Evolutionary conservation across 1,140 invertebrate genomes (phyloP), one percentile per base, ranked within the genome.

Genomic region (Ptiloglossa arizonensis): DNA sequence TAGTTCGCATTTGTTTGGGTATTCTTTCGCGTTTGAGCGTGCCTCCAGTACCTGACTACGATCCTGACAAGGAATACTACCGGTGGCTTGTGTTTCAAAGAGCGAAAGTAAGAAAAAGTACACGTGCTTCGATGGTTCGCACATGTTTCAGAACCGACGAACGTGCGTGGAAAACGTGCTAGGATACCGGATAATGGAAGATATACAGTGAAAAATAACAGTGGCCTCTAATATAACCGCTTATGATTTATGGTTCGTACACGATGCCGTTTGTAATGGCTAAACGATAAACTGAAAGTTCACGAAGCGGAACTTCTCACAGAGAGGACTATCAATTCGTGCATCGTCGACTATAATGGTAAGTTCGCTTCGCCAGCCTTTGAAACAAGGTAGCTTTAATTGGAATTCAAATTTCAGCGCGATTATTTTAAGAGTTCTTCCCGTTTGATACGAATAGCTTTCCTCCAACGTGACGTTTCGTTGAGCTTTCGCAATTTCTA

Each of bases 231-330:
- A 48, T 59, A 48, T 64, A 69, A 52, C 64, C 13, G 73, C 41
- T 69, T 19, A 19, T 75, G 73, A 75, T 75, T 75, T 75, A 75
- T 75, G 22, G 29, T 5, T 38, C 52, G 73, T 68, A 75, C 73
- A 69, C 69, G 73, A 75, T 75, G 64, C 54, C 73, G 52, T 75
- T 75, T 75, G 64, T 75, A 75, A 75, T 69, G 64, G 73, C 29
- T 68, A 68, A 68, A 54, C 73, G 73, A 75, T 75, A 75, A 75
- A 75, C 73, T 64, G 73, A 56, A 69, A 66, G 73, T 64, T 54
- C 64, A 41, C 22, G 52, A 35, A 38, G 24, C 59, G 71, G 64
- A 74, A 64, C 64, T 74, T 66, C 71, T 66, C 62, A 52, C 62
- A 22, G 22, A 41, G 52, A 59, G 24, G 54, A 69, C 73, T 68